Percentiles rank a stretch among this genome's conserved stretches.
Conservation (phyloP, 2,113 vertebrate genomes). For the Trogon surrucura region DNA sequence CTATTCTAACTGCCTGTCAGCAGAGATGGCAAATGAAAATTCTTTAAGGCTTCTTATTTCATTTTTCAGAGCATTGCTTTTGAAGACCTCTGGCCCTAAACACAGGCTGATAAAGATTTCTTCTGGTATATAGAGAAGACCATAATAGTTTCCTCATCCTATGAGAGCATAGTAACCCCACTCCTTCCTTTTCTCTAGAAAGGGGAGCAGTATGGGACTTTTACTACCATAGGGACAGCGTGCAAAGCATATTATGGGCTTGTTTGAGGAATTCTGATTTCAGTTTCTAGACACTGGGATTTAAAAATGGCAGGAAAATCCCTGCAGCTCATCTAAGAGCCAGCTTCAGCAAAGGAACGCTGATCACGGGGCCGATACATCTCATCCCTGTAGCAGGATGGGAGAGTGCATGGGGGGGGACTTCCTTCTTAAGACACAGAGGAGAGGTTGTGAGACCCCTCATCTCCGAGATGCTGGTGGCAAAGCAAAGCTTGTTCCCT, state of each 20-base stretch:
- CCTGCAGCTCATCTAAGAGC: background rate
- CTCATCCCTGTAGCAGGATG: background rate
- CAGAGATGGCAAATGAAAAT: background rate
- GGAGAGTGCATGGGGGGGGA: background rate
- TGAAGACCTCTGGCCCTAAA: background rate
- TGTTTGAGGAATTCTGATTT: background rate
- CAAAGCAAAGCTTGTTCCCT: background rate
- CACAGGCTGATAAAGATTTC: background rate
- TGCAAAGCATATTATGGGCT: background rate
- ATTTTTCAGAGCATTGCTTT: background rate
- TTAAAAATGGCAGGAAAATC: background rate
- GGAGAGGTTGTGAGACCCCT: background rate
- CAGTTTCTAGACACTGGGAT: background rate
- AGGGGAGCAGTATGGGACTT: background rate
- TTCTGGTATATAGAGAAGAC: background rate
- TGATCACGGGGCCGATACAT: accelerated
- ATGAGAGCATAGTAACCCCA: background rate
- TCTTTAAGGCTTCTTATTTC: background rate
- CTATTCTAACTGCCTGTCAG: conserved; percentile 13
- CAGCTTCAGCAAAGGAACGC: background rate
- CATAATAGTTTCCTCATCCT: background rate
- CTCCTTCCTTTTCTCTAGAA: background rate
- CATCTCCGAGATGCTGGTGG: accelerated
- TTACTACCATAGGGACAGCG: background rate
- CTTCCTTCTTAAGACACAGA: background rate